These are phyloP conservation scores for Dolichoris vasculosae DNA, from an alignment of 1,140 invertebrate genomes.

Conservation along the genomic window DNA sequence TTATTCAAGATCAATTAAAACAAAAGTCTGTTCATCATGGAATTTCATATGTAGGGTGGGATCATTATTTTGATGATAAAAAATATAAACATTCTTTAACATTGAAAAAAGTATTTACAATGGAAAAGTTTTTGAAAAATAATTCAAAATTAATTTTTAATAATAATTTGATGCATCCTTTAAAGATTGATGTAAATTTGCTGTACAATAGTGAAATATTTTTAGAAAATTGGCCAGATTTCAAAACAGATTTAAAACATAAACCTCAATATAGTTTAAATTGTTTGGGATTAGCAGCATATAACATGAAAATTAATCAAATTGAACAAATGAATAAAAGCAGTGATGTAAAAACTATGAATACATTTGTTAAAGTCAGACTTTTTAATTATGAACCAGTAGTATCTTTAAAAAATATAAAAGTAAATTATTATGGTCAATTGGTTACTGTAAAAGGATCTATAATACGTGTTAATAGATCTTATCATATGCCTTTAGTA, in stretches of 20 bases:
- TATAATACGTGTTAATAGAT: conserved; percentile 87
- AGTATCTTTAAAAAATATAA: conserved; percentile 82
- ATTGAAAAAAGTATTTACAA: conserved; percentile 73
- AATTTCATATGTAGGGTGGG: conserved; percentile 79
- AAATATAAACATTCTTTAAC: conserved; percentile 73
- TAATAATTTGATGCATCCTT: conserved; percentile 77
- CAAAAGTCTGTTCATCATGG: conserved; percentile 33
- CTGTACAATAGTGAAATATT: conserved; percentile 79
- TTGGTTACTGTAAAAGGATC: conserved; percentile 89
- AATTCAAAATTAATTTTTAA: conserved; percentile 74
- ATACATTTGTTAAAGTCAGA: conserved; percentile 77
- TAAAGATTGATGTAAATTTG: conserved; percentile 79
- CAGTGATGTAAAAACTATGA: conserved; percentile 47
- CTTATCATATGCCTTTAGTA: conserved; percentile 83
- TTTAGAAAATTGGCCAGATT: conserved; percentile 76
- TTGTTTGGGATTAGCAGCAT: conserved; percentile 82
- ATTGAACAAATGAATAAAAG: conserved; percentile 44
- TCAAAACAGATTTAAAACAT: conserved; percentile 80
- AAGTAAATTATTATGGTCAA: conserved; percentile 88
- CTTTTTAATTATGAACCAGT: conserved; percentile 82
- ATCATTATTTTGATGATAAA: conserved; percentile 81
- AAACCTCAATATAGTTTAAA: conserved; percentile 79
- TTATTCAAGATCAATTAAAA: conserved; percentile 19
- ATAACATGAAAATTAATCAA: conserved; percentile 76
- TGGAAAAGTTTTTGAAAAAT: conserved; percentile 75